These are phyloP conservation scores for Antedon mediterranea DNA, from an alignment of 53 echinoderm and acorn worm genomes.

Conservation along the genomic window DNA sequence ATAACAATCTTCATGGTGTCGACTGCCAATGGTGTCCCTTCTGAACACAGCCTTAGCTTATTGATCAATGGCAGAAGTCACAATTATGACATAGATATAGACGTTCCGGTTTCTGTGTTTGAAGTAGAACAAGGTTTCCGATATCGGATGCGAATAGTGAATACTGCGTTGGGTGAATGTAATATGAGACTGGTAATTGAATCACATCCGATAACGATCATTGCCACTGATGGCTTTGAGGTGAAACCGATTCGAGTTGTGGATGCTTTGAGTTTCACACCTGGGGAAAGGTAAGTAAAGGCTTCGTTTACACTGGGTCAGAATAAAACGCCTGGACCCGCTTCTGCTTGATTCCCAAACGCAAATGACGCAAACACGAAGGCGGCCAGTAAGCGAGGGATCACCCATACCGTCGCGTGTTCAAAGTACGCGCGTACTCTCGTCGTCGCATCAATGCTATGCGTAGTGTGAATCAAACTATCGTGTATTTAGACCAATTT, in stretches of 20 bases:
- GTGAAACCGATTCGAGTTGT: constrained; percentile 9
- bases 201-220: constrained; percentile 18
- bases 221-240: constrained; percentile 31
- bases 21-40: background rate
- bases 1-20: background rate
- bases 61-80: constrained; percentile 37
- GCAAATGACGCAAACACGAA: background rate
- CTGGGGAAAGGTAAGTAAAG: background rate
- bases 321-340: too few species aligned
- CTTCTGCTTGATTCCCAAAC: background rate
- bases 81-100: background rate
- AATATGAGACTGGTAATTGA: constrained; percentile 17
- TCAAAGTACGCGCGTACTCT: too few species aligned
- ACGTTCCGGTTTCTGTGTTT: constrained; percentile 9
- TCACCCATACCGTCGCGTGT: too few species aligned
- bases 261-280: background rate
- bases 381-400: too few species aligned
- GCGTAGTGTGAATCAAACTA: background rate
- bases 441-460: too few species aligned
- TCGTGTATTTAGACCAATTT: background rate
- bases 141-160: constrained; percentile 33
- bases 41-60: background rate
- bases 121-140: constrained; percentile 6
- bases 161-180: constrained; percentile 5
- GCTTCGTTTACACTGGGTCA: background rate